Evolutionary conservation across 2,797 vertebrate species (phyloP), one percentile per base, ranked within the genome.

Genomic region (Perodicticus potto): DNA sequence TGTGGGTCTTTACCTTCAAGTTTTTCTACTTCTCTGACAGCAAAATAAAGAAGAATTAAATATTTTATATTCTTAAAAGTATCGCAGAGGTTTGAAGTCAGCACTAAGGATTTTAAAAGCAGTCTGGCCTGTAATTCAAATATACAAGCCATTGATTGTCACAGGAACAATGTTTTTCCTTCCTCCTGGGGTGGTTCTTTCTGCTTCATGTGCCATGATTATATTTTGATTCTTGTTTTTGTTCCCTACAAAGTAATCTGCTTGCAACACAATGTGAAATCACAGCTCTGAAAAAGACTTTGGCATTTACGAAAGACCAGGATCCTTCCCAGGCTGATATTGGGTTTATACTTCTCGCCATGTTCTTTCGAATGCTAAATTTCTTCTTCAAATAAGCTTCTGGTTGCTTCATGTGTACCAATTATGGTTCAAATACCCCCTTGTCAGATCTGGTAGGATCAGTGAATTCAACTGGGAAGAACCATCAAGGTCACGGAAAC

Each of bases 371-470:
- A 65, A 86, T 37, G 70, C 73, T 84, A 86, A 85, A 80, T 89
- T 74, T 86, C 70, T 86, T 91, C 80, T 93, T 93, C 65, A 89
- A 5, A 63, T 91, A 83, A 74, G 34, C 57, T 91, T 43, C 61
- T 57, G 59, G 10, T 14, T 86, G 83, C 86, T 94, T 90, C 73
- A 20, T 40, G n/a, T 49, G 43, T 37, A n/a, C 12, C 59, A 84
- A 84, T 61, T 53, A 27, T 5, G 32, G 70, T 55, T 61, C 67
- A 77, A 70, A 59, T 37, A 55, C 25, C 11, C 53, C 63, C 67
- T 29, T 27, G 20, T 78, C 7, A 84, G 53, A 55, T 14, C 70
- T 45, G 11, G 37, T 22, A 14, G 49, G 57, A 32, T 89, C 53
- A 16, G n/a, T n/a, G 7, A 67, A 82, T 81, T 94, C 12, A 80